Base-by-base conservation (phyloP, 2,888 invertebrate genomes). In the Biston betularia region DNA sequence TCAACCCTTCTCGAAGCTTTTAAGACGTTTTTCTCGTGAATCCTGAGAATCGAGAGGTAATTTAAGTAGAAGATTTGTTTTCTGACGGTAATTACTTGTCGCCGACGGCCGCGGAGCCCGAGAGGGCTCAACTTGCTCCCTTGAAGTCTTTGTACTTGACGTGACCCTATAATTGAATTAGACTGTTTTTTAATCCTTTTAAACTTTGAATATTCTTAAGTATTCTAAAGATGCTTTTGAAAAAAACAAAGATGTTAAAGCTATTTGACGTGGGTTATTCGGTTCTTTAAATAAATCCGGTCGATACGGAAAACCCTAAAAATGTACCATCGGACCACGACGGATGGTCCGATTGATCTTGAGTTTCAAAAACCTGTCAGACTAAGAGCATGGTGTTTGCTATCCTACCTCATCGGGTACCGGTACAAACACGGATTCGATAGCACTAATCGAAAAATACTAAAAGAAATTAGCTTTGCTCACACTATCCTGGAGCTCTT, bases 11-110 rank as follows among this genome's bases (percentile, higher is more conserved):
- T 54, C 15, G 57, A 40, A 60, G 60, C 15, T 49, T 50, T 67
- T 67, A 58, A 67, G 58, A 50, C 49, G 62, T 67, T 63, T 58
- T 67, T 67, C 59, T 63, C 60, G 58, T 45, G 54, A 63, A 62
- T 46, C 57, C 52, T 69, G 63, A 59, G 73, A 76, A 79, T 80
- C 76, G 77, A 76, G 70, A 77, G 75, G 75, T 79, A 79, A 81
- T 80, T 79, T 80, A 80, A 78, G 77, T 74, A 78, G 73, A 74
- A 75, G 73, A 76, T 79, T 80, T 75, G 75, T 78, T 82, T 77
- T 73, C 70, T 66, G 68, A 72, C 67, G 65, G 63, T 73, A 71
- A 71, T 71, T 75, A 72, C 72, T 75, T 76, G 77, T 76, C 70
- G 73, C 70, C 75, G 76, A 71, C 76, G 76, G 72, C 68, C 63